Evolutionary conservation across 2,888 invertebrate species (phyloP).

Genomic region (Cremastobaeus sp.): DNA sequence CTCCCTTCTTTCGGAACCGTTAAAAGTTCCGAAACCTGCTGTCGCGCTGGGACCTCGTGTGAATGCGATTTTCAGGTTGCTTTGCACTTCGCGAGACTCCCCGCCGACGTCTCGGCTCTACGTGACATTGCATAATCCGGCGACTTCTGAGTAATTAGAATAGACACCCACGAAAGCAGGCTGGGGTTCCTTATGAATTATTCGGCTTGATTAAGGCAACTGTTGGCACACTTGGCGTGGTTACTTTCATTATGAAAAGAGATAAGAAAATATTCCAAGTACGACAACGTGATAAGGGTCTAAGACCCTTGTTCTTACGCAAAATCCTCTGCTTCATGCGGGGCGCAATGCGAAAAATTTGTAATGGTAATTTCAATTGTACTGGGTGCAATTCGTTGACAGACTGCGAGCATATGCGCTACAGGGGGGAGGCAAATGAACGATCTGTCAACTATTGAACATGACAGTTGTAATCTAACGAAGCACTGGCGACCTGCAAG

Average conservation of each 20-base stretch:
- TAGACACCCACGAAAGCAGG: conserved; percentile 37
- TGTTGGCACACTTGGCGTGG: conserved; percentile 11
- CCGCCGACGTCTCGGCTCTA: conserved; percentile 17
- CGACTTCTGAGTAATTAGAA: conserved; percentile 20
- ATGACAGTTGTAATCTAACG: conserved; percentile 39
- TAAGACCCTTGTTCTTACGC: no score
- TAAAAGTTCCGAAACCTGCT: conserved; percentile 76
- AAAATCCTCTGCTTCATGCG: no score
- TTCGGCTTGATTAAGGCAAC: conserved; percentile 27
- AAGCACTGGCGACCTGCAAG: conserved; percentile 7
- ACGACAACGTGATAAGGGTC: no score
- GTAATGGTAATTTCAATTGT: conserved; percentile 49
- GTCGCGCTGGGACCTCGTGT: conserved; percentile 58
- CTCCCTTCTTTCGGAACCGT: conserved; percentile 70
- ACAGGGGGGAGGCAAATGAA: conserved; percentile 21
- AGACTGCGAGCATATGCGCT: conserved; percentile 39
- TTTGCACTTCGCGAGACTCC: conserved; percentile 57
- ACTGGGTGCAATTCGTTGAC: conserved; percentile 12
- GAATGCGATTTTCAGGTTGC: conserved; percentile 65
- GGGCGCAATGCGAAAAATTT: conserved; percentile 35
- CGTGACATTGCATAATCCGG: conserved; percentile 19
- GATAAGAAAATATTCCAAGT: no score
- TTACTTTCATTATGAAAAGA: no score
- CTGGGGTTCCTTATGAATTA: conserved; percentile 25
- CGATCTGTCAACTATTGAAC: conserved; percentile 21